Evolutionary conservation across 2,888 invertebrate species (phyloP).

Genomic region (Steinernema scapterisci): DNA sequence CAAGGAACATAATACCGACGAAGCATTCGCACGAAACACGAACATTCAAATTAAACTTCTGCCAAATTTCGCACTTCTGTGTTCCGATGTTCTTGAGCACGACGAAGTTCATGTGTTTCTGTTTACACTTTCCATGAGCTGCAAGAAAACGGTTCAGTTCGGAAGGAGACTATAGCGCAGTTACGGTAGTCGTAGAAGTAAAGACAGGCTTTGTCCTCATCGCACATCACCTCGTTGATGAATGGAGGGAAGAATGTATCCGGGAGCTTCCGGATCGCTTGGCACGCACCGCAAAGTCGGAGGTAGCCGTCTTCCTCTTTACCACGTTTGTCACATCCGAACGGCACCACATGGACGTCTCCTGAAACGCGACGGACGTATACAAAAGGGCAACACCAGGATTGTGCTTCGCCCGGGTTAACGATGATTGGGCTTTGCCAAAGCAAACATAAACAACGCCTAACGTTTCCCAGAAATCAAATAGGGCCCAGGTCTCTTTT

Average conservation of each 20-base stretch:
- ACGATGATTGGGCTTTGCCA: too few species aligned
- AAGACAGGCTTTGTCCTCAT: slow-evolving; percentile 67
- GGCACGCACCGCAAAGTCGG: slow-evolving; percentile 66
- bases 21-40: slow-evolving; percentile 68
- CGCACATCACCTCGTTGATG: slow-evolving; percentile 68
- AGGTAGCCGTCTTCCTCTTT: slow-evolving; percentile 67
- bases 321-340: slow-evolving; percentile 67
- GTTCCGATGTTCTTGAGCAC: slow-evolving; percentile 67
- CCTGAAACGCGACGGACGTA: slow-evolving; percentile 47
- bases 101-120: slow-evolving; percentile 68
- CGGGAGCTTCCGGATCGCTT: slow-evolving; percentile 65
- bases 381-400: too few species aligned
- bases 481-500: too few species aligned
- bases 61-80: slow-evolving; percentile 66
- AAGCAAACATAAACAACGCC: too few species aligned
- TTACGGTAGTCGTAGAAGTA: slow-evolving; percentile 67
- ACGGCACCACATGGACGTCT: slow-evolving; percentile 66
- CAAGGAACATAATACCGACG: slow-evolving; percentile 51
- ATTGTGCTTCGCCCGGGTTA: too few species aligned
- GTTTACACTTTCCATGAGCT: slow-evolving; percentile 68
- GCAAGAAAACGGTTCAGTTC: slow-evolving; percentile 39
- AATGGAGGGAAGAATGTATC: slow-evolving; percentile 68
- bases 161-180: slow-evolving; percentile 36
- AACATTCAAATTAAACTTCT: slow-evolving; percentile 67
- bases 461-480: too few species aligned